Conservation (phyloP, 1,140 invertebrate species). For the Sesamia nonagrioides region DNA sequence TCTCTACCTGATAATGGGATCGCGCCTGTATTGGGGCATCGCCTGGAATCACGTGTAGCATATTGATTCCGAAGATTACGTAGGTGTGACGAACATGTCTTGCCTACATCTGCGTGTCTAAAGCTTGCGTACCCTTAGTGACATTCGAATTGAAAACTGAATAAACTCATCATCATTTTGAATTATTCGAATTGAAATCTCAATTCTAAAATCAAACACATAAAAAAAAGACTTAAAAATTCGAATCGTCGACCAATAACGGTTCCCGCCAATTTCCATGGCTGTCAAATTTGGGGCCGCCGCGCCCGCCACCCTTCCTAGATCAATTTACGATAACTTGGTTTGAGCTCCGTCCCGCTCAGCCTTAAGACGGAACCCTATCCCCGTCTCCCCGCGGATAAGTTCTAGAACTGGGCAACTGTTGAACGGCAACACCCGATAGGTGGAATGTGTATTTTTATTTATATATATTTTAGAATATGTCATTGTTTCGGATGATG, state of each 20-base stretch:
- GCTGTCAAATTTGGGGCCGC: constrained; percentile 84
- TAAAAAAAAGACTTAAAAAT: constrained; percentile 41
- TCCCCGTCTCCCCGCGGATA: constrained; percentile 77
- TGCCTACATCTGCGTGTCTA: neutral
- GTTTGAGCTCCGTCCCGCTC: constrained; percentile 74
- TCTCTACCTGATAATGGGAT: constrained; percentile 9
- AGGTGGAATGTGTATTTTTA: constrained; percentile 13
- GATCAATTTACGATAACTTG: constrained; percentile 85
- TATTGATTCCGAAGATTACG: constrained; percentile 36
- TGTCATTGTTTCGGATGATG: constrained; percentile 15
- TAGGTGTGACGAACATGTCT: neutral
- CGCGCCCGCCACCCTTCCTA: constrained; percentile 71
- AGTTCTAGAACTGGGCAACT: constrained; percentile 75
- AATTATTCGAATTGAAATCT: constrained; percentile 42
- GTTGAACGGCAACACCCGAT: constrained; percentile 60
- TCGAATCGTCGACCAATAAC: constrained; percentile 76
- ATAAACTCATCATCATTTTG: neutral
- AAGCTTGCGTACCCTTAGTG: neutral
- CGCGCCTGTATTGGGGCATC: constrained; percentile 33
- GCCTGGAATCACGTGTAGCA: constrained; percentile 29
- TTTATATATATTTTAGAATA: constrained; percentile 34
- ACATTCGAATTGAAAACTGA: constrained; percentile 20
- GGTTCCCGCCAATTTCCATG: constrained; percentile 86
- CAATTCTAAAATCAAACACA: constrained; percentile 53
- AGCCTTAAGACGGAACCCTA: constrained; percentile 78